These are phyloP conservation scores for Arion vulgaris DNA, from an alignment of 1,140 invertebrate species.

Conservation along the genomic window DNA sequence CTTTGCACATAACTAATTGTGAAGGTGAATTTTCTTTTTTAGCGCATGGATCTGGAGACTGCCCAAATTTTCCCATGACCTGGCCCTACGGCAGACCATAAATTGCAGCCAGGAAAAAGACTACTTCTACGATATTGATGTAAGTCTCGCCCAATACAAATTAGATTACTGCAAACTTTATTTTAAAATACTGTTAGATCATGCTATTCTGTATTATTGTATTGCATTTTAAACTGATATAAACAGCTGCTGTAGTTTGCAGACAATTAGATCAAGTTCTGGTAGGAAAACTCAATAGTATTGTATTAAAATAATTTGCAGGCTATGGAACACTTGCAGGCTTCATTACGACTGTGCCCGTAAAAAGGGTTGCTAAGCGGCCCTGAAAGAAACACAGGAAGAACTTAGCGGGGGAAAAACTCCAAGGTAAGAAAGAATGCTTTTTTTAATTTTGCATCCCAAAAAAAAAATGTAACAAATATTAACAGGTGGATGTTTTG, in stretches of 20 bases:
- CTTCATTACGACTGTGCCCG: conserved; percentile 97
- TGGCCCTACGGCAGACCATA: conserved; percentile 97
- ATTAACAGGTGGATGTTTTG: too few relatives aligned
- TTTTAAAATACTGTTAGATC: too few relatives aligned
- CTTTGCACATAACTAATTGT: background rate
- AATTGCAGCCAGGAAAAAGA: conserved; percentile 91
- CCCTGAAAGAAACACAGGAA: conserved; percentile 95
- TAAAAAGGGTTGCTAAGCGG: conserved; percentile 92
- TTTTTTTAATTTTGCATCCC: too few relatives aligned
- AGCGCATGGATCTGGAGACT: conserved; percentile 99
- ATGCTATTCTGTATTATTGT: too few relatives aligned
- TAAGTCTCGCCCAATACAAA: conserved; percentile 82
- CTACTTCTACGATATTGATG: conserved; percentile 98
- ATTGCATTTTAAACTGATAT: too few relatives aligned
- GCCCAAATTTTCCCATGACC: conserved; percentile 97
- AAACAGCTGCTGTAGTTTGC: too few relatives aligned
- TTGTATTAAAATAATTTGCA: too few relatives aligned
- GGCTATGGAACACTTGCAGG: conserved; percentile 96
- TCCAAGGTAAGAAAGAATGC: conserved; percentile 81
- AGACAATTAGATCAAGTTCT: too few relatives aligned
- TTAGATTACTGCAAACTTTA: too few relatives aligned
- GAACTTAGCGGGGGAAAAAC: conserved; percentile 94
- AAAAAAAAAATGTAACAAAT: too few relatives aligned
- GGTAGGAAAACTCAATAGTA: too few relatives aligned
- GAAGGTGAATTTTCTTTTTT: conserved; percentile 69